Conservation (phyloP, 1,140 invertebrate genomes). For the Ips typographus region DNA sequence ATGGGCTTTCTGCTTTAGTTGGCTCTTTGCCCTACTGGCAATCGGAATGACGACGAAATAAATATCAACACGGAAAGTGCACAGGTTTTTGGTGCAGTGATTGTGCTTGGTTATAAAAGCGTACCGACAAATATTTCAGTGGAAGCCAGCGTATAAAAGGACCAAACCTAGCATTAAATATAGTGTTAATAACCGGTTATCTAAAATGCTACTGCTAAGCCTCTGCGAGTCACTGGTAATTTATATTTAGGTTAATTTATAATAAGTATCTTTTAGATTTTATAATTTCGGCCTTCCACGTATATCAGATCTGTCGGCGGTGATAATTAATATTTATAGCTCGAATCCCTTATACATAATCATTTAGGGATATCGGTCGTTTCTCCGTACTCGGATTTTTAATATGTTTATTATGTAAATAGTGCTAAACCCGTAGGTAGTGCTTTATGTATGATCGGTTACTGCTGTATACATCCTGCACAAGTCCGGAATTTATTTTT, state of each 20-base stretch:
- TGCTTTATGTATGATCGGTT: too few species aligned
- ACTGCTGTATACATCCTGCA: too few species aligned
- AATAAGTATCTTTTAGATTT: constrained; percentile 39
- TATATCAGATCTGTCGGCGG: constrained; percentile 24
- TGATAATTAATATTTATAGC: constrained; percentile 28
- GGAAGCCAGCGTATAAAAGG: not conserved
- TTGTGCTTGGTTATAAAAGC: too few species aligned
- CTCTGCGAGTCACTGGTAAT: constrained; percentile 28
- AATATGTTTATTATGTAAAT: constrained; percentile 25
- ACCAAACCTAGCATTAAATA: constrained; percentile 42
- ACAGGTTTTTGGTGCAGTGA: too few species aligned
- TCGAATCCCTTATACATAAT: constrained; percentile 10
- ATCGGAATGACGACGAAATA: constrained; percentile 38
- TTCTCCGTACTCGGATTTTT: constrained; percentile 14
- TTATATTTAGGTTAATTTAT: constrained; percentile 47
- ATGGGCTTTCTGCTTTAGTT: constrained; percentile 50
- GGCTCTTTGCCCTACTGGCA: constrained; percentile 43
- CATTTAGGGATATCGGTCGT: constrained; percentile 12
- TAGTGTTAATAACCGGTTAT: constrained; percentile 47
- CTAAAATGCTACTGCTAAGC: constrained; percentile 43
- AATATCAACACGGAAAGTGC: too few species aligned
- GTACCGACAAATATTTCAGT: not conserved
- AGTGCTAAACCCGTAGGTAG: not conserved
- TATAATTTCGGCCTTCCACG: constrained; percentile 33
- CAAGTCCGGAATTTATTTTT: too few species aligned